A percentile compares a stretch with the other conserved stretches of the same genome.
phyloP scores from a whole-genome alignment of 2,888 invertebrate species.

The Philhelius pedissequus region DNA sequence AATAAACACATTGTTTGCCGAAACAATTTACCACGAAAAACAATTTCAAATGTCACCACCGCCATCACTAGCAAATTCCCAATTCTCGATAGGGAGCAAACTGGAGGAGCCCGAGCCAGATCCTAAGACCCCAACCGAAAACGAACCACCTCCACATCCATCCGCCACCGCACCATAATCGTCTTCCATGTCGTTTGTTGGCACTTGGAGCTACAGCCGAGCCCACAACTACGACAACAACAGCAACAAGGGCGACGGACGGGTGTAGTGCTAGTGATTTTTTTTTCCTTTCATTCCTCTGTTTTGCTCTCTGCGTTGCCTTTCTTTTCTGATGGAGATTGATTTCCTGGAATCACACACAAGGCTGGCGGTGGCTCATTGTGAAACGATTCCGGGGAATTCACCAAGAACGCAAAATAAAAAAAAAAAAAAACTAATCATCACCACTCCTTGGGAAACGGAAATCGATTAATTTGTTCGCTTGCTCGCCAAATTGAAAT shows the following conservation, averaged over 20 bases:
- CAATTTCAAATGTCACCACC: conserved; percentile 54
- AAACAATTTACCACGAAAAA: conserved; percentile 46
- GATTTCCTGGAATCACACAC: conserved; percentile 57
- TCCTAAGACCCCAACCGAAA: not conserved
- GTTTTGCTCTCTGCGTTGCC: not conserved
- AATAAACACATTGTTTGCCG: conserved; percentile 20
- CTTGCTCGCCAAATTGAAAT: not conserved
- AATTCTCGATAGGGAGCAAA: conserved; percentile 6
- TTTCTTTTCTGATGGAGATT: conserved; percentile 33
- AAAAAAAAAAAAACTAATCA: conserved; percentile 2
- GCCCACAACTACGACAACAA: not conserved
- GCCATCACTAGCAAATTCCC: not conserved
- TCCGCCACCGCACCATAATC: not conserved
- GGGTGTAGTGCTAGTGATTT: conserved; percentile 4
- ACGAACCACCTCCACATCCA: conserved; percentile 7
- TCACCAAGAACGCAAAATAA: conserved; percentile 13
- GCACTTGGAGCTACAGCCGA: not conserved
- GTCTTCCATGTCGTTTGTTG: not conserved
- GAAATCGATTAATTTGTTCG: conserved; percentile 15
- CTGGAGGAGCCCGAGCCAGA: not conserved
- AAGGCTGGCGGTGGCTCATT: conserved; percentile 56
- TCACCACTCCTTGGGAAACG: conserved; percentile 25
- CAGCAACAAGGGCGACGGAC: conserved; percentile 9
- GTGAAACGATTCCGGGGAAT: conserved; percentile 44
- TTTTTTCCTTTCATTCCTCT: not conserved